Evolutionary conservation across 2,113 vertebrate genomes (phyloP), one percentile per base, ranked within the genome.

Genomic region (Gymnocephalus cernua): DNA sequence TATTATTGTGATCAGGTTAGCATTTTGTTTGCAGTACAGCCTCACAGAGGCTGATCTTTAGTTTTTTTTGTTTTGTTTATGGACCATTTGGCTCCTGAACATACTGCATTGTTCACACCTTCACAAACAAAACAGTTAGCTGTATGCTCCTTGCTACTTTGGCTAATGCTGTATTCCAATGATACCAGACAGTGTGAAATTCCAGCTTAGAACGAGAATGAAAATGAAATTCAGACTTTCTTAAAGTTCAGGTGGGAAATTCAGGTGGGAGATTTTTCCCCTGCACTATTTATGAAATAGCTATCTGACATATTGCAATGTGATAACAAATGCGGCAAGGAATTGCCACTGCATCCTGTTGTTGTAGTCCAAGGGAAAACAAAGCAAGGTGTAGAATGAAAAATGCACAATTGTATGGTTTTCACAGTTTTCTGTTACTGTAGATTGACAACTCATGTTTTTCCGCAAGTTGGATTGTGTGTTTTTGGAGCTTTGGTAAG

Each of bases 181-280:
- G 18, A 61, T 50, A 10, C 47, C 56, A 48, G 1, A 62, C 47
- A 54, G 4, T 59, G 21, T 38, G 41, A 65, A 50, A 62, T 61
- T 9, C 18, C 11, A 32, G 4, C 32, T 56, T 7, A 29, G 4
- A 27, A 45, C 29, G 21, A 16, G 10, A n/a, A 7, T 56, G n/a
- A 50, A 38, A 25, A 47, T 14, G 38, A 13, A 27, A 50, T 23
- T 35, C 56, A 44, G 66, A 45, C 10, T 45, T 74, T 27, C 15
- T 35, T 51, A 62, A 72, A 54, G 61, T n/a, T 61, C 6, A 73
- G 21, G 25, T 23, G 32, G 6, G 35, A 77, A 70, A 65, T 64
- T 56, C 58, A 58, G 38, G 9, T 41, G 38, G 9, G 10, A 68
- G 51, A 35, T 47, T 53, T 64, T 69, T 68, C 32, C 41, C 13